Evolutionary conservation across 2,797 vertebrate species (phyloP), one percentile per base, ranked within the genome.

Genomic region (Neosalanx taihuensis): DNA sequence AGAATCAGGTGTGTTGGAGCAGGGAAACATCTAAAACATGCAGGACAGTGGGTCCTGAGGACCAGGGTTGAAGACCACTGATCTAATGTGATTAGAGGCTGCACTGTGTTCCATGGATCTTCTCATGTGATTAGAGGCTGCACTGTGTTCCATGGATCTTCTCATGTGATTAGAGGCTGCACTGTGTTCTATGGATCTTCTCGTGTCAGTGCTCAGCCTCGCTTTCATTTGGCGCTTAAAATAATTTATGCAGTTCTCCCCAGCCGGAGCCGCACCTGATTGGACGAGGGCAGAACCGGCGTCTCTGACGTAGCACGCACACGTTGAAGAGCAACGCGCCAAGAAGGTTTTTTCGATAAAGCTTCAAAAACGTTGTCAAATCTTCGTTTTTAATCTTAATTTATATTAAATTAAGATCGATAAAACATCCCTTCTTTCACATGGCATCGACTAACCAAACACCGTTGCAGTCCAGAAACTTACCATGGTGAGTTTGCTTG

Each of bases 401-500:
- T 41, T 64, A n/a, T 9, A n/a, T n/a, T 15, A 23, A 4, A n/a
- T n/a, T n/a, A n/a, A n/a, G 17, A 5, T 7, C 13, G 56, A 58
- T n/a, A 6, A 23, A 26, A 23, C 29, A 29, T 60, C 15, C 30
- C 60, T 23, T 35, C 31, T 7, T 56, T 57, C 13, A 61, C 31
- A 95, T 95, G 95, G 89, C 91, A 6, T 90, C 90, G 1, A 80
- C 86, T 10, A 81, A 72, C 31, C 91, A 82, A 76, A 65, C 73
- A 0, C 78, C 79, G 1, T 3, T 72, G 66, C 90, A 89, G 64
- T 63, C 78, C 69, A 92, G 89, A 70, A 97, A 96, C 73, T 81
- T 97, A 26, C 96, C 96, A 4, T 98, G 96, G 96, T 97, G 92
- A 91, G 91, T 80, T n/a, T n/a, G 0, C 63, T 37, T 49, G 37